A percentile compares a stretch with the other conserved stretches of the same genome.
These are phyloP conservation scores for Mormyrops attenuatus DNA, from an alignment of 2,797 vertebrate species.

Conservation along the genomic window DNA sequence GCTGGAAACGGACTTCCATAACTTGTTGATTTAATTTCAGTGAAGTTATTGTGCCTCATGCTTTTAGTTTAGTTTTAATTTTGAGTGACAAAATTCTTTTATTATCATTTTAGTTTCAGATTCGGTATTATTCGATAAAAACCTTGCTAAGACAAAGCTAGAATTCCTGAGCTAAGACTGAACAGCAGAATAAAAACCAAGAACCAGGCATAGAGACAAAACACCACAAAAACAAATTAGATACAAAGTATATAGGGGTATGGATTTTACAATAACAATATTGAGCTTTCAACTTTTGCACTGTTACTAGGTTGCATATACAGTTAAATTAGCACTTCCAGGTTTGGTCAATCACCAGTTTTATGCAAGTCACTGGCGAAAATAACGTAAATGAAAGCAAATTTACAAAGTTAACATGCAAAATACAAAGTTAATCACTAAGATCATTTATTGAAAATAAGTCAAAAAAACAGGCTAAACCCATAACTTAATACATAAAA, in stretches of 20 bases:
- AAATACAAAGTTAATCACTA: not conserved
- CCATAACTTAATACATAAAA: not conserved
- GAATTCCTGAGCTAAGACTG: not conserved
- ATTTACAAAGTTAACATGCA: not conserved
- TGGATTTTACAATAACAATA: not conserved
- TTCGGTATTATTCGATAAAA: not conserved
- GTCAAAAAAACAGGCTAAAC: not conserved
- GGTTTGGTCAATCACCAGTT: not conserved
- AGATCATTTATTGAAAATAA: not conserved
- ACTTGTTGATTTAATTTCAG: not conserved
- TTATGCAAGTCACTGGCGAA: not conserved
- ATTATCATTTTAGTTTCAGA: not conserved
- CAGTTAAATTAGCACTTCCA: not conserved
- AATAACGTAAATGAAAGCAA: not conserved
- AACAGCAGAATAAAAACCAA: not conserved
- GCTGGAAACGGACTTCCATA: too few species aligned
- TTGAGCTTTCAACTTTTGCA: not conserved
- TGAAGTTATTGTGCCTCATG: not conserved
- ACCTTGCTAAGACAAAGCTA: not conserved
- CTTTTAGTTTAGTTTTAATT: not conserved
- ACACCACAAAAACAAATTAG: not conserved
- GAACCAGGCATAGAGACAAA: not conserved
- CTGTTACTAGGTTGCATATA: not conserved
- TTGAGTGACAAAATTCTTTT: not conserved
- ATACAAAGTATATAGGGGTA: not conserved